A percentile compares a stretch with the other conserved stretches of the same genome.
phyloP scores from a whole-genome alignment of 2,113 vertebrate genomes.

The Melanostigma gelatinosum region DNA sequence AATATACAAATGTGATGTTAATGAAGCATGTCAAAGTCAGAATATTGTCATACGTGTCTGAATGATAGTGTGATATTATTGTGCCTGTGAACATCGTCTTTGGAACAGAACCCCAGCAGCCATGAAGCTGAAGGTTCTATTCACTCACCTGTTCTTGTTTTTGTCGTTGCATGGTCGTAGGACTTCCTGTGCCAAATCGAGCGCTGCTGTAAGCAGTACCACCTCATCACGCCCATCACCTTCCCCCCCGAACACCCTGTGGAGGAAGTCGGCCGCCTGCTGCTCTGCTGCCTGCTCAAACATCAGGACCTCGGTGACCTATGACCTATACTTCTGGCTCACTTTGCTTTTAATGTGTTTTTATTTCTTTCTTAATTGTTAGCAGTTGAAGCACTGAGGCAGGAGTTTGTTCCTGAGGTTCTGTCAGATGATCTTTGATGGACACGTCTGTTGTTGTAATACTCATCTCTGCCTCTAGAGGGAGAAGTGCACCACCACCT shows the following conservation, averaged over 20 bases:
- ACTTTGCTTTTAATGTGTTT: not conserved
- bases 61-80: too few relatives aligned
- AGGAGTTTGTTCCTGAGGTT: too few relatives aligned
- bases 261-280: constrained; percentile 96
- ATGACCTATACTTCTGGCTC: constrained; percentile 45
- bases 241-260: constrained; percentile 97
- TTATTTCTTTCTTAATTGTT: not conserved
- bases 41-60: too few relatives aligned
- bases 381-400: not conserved
- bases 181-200: constrained; percentile 99
- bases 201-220: constrained; percentile 96
- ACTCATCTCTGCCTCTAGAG: too few relatives aligned
- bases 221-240: constrained; percentile 95
- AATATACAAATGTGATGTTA: too few relatives aligned
- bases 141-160: not conserved
- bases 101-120: too few relatives aligned
- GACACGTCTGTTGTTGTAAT: too few relatives aligned
- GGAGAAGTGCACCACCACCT: too few relatives aligned
- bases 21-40: too few relatives aligned
- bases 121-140: not conserved
- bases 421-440: too few relatives aligned
- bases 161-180: constrained; percentile 73
- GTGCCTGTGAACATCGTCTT: too few relatives aligned
- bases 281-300: constrained; percentile 96
- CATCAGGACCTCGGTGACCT: constrained; percentile 96